Conservation (phyloP, 2,113 vertebrate species). For the Phasianus colchicus region DNA sequence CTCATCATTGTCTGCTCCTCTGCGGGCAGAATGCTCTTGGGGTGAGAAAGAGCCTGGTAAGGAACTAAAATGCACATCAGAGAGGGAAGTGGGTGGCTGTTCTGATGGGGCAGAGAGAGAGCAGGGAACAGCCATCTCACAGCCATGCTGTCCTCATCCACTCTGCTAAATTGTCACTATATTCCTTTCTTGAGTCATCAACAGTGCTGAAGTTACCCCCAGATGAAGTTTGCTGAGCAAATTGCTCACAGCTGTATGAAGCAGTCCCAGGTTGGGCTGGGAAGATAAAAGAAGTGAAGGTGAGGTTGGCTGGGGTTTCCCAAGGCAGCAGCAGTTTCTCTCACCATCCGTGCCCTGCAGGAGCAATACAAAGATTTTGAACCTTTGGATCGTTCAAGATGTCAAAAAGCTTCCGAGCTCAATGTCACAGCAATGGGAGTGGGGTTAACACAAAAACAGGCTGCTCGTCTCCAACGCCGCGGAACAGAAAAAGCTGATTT, state of each 20-base stretch:
- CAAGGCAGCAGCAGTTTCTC: neutral
- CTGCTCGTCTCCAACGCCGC: neutral
- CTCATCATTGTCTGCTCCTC: neutral
- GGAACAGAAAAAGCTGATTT: neutral
- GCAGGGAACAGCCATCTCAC: neutral
- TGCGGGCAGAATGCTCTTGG: neutral
- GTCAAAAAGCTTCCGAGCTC: neutral
- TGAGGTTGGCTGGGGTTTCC: neutral
- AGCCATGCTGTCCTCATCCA: neutral
- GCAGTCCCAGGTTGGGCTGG: neutral
- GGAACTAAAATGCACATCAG: neutral
- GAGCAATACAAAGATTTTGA: neutral
- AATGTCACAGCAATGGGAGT: neutral
- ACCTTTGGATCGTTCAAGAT: neutral
- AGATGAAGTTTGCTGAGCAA: constrained; percentile 40
- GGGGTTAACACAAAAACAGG: neutral
- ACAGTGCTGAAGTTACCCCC: constrained; percentile 47
- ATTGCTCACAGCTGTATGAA: neutral
- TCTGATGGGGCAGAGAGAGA: neutral
- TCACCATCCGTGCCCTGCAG: neutral
- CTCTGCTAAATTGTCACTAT: constrained; percentile 9
- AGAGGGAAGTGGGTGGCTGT: neutral
- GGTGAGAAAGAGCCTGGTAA: neutral
- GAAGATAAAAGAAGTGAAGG: neutral
- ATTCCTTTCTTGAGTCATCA: constrained; percentile 32